These are phyloP conservation scores for Alca torda DNA, from an alignment of 2,797 vertebrate genomes.

Conservation along the genomic window DNA sequence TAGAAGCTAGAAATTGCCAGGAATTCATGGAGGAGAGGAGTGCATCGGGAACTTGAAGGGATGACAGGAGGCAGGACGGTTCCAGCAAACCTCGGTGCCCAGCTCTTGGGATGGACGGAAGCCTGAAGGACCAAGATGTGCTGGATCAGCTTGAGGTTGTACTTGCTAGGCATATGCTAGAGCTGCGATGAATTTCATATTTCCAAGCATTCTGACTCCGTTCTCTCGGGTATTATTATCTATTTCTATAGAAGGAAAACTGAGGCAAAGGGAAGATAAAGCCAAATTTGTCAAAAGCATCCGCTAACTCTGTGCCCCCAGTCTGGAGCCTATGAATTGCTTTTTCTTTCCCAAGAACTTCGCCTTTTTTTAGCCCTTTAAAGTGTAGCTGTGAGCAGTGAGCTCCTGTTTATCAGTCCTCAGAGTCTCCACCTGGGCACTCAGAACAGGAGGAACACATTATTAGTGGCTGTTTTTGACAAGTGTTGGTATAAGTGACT, in stretches of 20 bases:
- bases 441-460: not conserved
- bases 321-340: not conserved
- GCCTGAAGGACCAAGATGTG: rapidly evolving
- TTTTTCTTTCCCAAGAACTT: not conserved
- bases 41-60: rapidly evolving
- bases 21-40: not conserved
- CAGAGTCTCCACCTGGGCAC: not conserved
- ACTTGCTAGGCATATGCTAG: not conserved
- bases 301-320: not conserved
- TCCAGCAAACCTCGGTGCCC: not conserved
- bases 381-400: not conserved
- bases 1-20: not conserved
- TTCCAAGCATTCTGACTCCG: not conserved
- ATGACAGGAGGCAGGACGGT: not conserved
- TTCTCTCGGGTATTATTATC: not conserved
- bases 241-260: not conserved
- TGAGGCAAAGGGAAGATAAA: not conserved
- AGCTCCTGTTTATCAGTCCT: not conserved
- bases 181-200: not conserved
- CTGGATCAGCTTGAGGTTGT: not conserved
- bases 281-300: not conserved
- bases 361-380: not conserved
- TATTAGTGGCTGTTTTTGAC: not conserved
- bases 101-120: not conserved
- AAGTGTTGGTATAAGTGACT: not conserved